A percentile compares a stretch with the other conserved stretches of the same genome.
phyloP scores from a whole-genome alignment of 2,888 invertebrate genomes.

The Hydraecia micacea region DNA sequence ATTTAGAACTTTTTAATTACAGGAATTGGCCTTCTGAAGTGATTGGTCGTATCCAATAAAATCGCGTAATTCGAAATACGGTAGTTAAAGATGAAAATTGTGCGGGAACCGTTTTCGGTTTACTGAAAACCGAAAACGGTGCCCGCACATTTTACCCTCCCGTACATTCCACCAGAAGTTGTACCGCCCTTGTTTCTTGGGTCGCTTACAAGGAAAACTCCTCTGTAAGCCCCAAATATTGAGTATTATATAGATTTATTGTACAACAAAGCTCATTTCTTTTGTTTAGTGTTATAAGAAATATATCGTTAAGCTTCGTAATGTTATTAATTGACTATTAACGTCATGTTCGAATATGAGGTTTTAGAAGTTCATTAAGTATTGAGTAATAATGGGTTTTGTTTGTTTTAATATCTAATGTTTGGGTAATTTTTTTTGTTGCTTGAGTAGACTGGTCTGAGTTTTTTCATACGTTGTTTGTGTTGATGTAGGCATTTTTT shows the following conservation, averaged over 20 bases:
- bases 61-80: no score
- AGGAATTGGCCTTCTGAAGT: no score
- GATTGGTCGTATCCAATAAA: no score
- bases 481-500: not conserved
- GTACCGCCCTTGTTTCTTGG: constrained; percentile 55
- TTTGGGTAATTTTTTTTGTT: not conserved
- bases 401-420: not conserved
- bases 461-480: no score
- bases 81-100: no score
- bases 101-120: no score
- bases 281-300: constrained; percentile 59
- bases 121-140: no score
- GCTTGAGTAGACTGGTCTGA: not conserved
- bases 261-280: constrained; percentile 60
- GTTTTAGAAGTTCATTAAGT: constrained; percentile 29
- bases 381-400: constrained; percentile 14
- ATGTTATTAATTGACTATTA: constrained; percentile 62
- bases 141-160: not conserved
- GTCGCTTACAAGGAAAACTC: constrained; percentile 63
- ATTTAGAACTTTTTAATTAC: no score
- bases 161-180: constrained; percentile 48
- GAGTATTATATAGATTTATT: constrained; percentile 72
- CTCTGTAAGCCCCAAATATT: constrained; percentile 65
- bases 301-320: constrained; percentile 53
- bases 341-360: constrained; percentile 43